These are phyloP conservation scores for Bungarus multicinctus DNA, from an alignment of 2,113 vertebrate species.

Conservation along the genomic window DNA sequence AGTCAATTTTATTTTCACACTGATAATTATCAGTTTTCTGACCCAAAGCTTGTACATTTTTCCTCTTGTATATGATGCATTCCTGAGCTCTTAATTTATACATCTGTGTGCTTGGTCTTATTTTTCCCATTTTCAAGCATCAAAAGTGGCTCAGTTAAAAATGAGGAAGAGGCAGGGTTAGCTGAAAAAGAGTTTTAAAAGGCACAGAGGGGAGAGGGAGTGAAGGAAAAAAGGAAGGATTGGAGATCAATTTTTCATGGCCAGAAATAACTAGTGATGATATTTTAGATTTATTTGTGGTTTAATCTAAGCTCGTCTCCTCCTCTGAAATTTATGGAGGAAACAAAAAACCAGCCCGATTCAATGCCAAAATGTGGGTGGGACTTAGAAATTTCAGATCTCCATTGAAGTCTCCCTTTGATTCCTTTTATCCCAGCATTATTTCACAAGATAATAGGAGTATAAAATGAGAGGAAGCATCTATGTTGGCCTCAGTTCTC, in stretches of 20 bases:
- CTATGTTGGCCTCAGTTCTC: not conserved
- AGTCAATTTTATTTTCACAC: not conserved
- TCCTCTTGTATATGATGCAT: not conserved
- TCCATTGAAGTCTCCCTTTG: not conserved
- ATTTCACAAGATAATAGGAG: not conserved
- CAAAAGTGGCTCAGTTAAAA: not conserved
- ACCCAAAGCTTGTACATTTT: not conserved
- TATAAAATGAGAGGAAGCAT: not conserved
- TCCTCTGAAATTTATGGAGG: not conserved
- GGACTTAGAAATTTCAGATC: not conserved
- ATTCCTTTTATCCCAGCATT: not conserved
- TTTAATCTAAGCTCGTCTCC: not conserved
- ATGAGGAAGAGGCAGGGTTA: not conserved
- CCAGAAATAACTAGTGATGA: not conserved
- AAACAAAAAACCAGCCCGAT: not conserved
- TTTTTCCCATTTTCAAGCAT: not conserved
- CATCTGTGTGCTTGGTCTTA: not conserved
- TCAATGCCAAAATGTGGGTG: not conserved
- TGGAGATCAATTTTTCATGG: not conserved
- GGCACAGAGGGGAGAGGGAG: not conserved
- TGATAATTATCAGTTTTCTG: not conserved
- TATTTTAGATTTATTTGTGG: not conserved
- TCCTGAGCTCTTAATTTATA: not conserved
- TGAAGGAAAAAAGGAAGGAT: not conserved
- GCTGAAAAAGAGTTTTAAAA: not conserved